Base-by-base conservation (phyloP, 2,113 vertebrate species). In the Thamnophis sirtalis region DNA sequence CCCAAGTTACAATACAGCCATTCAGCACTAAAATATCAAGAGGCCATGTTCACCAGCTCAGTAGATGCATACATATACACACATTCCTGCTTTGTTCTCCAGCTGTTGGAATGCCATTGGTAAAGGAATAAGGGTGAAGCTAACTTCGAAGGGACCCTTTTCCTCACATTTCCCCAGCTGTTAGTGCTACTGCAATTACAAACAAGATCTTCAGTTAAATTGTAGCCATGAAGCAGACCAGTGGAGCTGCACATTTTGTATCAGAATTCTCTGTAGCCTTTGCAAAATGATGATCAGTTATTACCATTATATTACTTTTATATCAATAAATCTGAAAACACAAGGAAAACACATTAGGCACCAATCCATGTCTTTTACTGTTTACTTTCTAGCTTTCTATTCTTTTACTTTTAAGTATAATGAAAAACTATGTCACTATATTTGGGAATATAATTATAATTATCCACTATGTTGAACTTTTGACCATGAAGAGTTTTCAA, bases 11-110 rank as follows among this genome's bases (percentile, higher is more conserved):
- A 93, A 93, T 94, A 17, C 55, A 94, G 1, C 87, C 89, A 91
- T 96, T 95, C 93, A 95, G 93, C 89, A 88, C 24, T 8, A 9
- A 94, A 95, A 68, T 92, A 53, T 86, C 60, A 87, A 89, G 90
- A 87, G 90, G 58, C 63, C 80, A 22, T 26, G 90, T 0, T n/a
- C 87, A 93, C 93, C 53, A 58, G 84, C 91, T 89, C 89, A 0
- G 0, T 86, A 91, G 56, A 93, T 85, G 21, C 0, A n/a, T 21
- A 51, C 68, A 68, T 24, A 60, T 21, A 80, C 28, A 73, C 53
- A 89, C 84, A 86, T 92, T 95, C 89, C 91, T 95, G 56, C 91
- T 95, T 93, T 91, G 56, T 92, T 56, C 60, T 55, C 55, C 38
- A 56, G 68, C 48, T 21, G 90, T 49, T 90, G 91, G 84, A 94